Evolutionary conservation across 2,888 invertebrate species (phyloP).

Genomic region (Cyrtodaria siliqua): DNA sequence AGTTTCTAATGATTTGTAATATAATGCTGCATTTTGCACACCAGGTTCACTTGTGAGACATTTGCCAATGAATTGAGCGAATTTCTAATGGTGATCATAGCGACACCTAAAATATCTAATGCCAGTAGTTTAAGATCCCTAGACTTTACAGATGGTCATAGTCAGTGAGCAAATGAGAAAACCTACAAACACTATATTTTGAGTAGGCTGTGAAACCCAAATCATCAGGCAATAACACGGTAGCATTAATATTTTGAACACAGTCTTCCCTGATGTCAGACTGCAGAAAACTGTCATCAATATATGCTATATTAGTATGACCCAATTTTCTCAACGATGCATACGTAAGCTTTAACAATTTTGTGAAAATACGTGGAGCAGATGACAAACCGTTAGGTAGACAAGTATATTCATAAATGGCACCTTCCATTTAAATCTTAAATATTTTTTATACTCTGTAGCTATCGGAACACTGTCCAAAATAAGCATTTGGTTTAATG

Average conservation of each 20-base stretch:
- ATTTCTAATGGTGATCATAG: too few relatives aligned
- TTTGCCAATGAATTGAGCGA: too few relatives aligned
- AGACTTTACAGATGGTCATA: constrained; percentile 19
- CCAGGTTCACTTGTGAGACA: too few relatives aligned
- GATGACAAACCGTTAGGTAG: neutral
- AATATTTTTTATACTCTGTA: constrained; percentile 32
- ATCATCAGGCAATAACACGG: constrained; percentile 1
- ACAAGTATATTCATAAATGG: neutral
- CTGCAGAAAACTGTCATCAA: constrained; percentile 18
- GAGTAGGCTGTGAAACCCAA: constrained; percentile 37
- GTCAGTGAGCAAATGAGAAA: constrained; percentile 20
- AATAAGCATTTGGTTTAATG: constrained; percentile 42
- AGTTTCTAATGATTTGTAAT: too few relatives aligned
- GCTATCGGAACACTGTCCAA: constrained; percentile 48
- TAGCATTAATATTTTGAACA: constrained; percentile 6
- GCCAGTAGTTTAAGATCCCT: too few relatives aligned
- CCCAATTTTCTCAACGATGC: neutral
- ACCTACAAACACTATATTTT: constrained; percentile 30
- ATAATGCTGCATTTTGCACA: too few relatives aligned
- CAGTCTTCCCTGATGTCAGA: neutral
- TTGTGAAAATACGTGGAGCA: constrained; percentile 44
- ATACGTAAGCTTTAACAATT: constrained; percentile 36
- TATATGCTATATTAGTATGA: constrained; percentile 12
- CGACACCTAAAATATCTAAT: too few relatives aligned
- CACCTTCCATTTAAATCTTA: constrained; percentile 35